phyloP scores from a whole-genome alignment of 2,113 vertebrate species.

The Alouatta palliata region DNA sequence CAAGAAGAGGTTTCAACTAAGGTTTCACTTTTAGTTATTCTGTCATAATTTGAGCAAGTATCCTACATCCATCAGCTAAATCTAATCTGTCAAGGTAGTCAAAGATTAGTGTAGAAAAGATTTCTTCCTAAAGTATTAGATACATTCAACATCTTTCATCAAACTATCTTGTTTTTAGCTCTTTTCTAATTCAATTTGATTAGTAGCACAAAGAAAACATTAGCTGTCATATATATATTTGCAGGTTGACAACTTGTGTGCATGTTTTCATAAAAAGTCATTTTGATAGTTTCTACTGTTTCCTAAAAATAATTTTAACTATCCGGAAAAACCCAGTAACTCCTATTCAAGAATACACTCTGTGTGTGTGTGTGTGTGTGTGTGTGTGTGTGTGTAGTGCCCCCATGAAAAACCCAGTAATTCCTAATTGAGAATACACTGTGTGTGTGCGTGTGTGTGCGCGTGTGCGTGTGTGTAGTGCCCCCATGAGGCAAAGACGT shows the following conservation, averaged over 20 bases:
- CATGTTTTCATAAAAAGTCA: not conserved
- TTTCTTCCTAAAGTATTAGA: not conserved
- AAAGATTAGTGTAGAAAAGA: not conserved
- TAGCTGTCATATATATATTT: not conserved
- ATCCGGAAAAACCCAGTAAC: not conserved
- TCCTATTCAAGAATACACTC: not conserved
- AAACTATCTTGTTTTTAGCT: not conserved
- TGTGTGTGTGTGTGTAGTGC: not conserved
- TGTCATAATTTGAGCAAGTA: not conserved
- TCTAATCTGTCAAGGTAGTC: not conserved
- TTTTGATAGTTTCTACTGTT: not conserved
- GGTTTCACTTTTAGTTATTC: not conserved
- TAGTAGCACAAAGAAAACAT: not conserved
- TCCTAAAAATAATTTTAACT: constrained; percentile 35
- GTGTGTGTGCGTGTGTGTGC: not conserved
- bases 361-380: not conserved
- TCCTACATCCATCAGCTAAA: not conserved
- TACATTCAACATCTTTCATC: not conserved
- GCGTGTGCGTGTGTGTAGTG: rapidly evolving
- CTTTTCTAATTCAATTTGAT: not conserved
- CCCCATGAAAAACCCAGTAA: not conserved
- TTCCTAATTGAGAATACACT: not conserved
- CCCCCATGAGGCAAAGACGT: not conserved
- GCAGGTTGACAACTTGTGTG: not conserved
- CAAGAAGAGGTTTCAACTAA: not conserved